Base-by-base conservation (phyloP, 1,140 invertebrate genomes). In the Euborellia annulipes region DNA sequence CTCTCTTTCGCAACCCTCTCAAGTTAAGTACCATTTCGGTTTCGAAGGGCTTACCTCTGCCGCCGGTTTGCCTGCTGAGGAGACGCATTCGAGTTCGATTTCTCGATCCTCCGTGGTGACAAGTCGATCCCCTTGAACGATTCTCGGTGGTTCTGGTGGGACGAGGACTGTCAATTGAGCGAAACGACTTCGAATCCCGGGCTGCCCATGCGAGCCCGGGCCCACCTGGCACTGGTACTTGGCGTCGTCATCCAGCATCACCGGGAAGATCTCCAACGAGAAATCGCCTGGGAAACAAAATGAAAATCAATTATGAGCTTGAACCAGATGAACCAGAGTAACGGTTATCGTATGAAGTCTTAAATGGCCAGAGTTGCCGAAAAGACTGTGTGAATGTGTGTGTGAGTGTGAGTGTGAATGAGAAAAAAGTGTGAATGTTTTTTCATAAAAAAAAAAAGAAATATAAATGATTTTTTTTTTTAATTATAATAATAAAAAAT, bases 191-290 rank as follows among this genome's bases (percentile, higher is more conserved):
- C 85, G 73, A 45, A 89, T 80, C 37, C 79, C 82, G 11, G 78
- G 74, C 54, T 84, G 73, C 49, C 78, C 78, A 62, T 60, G 64
- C 50, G 76, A 71, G 48, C 80, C 73, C 45, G 78, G 76, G 58
- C 68, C 67, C 16, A 90, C 87, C 68, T 92, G 88, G 62, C 89
- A 93, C 63, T 91, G 84, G 62, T 89, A 94, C 54, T 75, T 73
- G 11, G 84, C 88, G 54, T 94, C 88, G 60, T 94, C 89, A 55
- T 91, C 86, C 51, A 94, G 65, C 57, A 82, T 80, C 17, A 91
- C 82, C 0, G 87, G 85, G 56, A 77, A 76, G 51, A 94, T 90
- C 59, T 88, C 82, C 58, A 89, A 62, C 2, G 82, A 84, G 64
- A 78, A 89, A 63, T 90, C 85, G 54, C 85, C 85, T 85, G 70